phyloP scores from a whole-genome alignment of 2,888 invertebrate genomes.

The Apamea sordens region DNA sequence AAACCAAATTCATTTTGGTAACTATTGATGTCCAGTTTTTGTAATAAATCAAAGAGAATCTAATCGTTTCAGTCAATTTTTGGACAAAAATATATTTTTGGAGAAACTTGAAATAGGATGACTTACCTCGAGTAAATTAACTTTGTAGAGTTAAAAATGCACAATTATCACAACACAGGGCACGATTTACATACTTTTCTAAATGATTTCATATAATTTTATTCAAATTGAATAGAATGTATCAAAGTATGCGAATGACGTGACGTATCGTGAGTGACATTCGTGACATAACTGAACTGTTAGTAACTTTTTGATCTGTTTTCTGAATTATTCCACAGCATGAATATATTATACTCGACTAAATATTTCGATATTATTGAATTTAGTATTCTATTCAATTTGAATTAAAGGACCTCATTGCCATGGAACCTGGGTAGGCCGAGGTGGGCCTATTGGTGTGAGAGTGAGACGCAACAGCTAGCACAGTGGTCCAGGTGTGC shows the following conservation, averaged over 20 bases:
- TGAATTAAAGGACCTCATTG: background rate
- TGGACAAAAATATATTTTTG: background rate
- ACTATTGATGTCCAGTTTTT: slow-evolving; percentile 9
- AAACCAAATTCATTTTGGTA: slow-evolving; percentile 6
- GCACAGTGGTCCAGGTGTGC: background rate
- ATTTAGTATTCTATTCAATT: background rate
- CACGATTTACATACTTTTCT: slow-evolving; percentile 54
- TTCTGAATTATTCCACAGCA: background rate
- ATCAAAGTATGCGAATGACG: slow-evolving; percentile 47
- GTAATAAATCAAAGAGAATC: slow-evolving; percentile 26
- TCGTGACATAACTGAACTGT: too few relatives aligned
- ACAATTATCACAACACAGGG: slow-evolving; percentile 41
- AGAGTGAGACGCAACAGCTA: background rate
- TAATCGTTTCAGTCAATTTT: slow-evolving; percentile 8
- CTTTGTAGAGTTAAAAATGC: slow-evolving; percentile 28
- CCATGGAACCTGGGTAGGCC: too few relatives aligned
- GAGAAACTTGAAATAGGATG: background rate
- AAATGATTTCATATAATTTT: slow-evolving; percentile 27
- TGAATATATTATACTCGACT: slow-evolving; percentile 14
- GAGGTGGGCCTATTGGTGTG: background rate
- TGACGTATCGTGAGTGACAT: slow-evolving; percentile 39
- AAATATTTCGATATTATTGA: background rate
- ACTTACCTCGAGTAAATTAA: slow-evolving; percentile 52
- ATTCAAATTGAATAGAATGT: slow-evolving; percentile 4
- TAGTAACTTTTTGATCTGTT: slow-evolving; percentile 12